These are phyloP conservation scores for Dorcus hopei DNA, from an alignment of 2,888 invertebrate genomes.

Conservation along the genomic window DNA sequence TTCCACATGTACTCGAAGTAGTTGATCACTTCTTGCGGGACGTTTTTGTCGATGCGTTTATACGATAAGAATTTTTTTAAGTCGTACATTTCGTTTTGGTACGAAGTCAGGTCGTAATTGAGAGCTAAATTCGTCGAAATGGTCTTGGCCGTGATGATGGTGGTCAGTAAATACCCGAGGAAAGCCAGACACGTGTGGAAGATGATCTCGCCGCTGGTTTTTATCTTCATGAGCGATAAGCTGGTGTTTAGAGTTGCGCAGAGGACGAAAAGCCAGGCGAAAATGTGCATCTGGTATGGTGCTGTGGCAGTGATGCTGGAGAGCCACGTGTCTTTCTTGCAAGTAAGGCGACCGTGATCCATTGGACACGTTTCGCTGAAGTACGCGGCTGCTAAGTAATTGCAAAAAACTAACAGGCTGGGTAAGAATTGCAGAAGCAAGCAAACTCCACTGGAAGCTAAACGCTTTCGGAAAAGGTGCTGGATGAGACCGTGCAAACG, in stretches of 20 bases:
- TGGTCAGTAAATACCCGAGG: neutral
- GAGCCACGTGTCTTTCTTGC: conserved; percentile 5
- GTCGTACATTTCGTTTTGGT: conserved; percentile 28
- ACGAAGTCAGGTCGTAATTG: conserved; percentile 9
- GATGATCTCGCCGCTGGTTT: neutral
- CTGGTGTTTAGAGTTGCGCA: neutral
- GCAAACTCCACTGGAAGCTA: neutral
- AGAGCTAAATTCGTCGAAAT: conserved; percentile 8
- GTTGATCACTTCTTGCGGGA: conserved; percentile 25
- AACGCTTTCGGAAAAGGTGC: neutral
- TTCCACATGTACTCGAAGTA: conserved; percentile 32
- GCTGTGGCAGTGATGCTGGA: neutral
- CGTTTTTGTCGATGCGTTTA: conserved; percentile 23
- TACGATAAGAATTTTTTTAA: conserved; percentile 26
- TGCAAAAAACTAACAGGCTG: conserved; percentile 2
- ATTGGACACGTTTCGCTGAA: neutral
- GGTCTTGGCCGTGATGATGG: conserved; percentile 5
- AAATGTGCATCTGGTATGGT: neutral
- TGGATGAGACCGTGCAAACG: conserved; percentile 2
- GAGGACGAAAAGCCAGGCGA: neutral
- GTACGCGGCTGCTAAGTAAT: neutral
- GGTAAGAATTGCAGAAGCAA: conserved; percentile 4
- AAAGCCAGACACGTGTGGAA: neutral
- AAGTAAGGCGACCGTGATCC: neutral
- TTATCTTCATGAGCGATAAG: neutral